Evolutionary conservation across 1,140 invertebrate genomes (phyloP), one percentile per base, ranked within the genome.

Genomic region (Oncopodura yosiiana): DNA sequence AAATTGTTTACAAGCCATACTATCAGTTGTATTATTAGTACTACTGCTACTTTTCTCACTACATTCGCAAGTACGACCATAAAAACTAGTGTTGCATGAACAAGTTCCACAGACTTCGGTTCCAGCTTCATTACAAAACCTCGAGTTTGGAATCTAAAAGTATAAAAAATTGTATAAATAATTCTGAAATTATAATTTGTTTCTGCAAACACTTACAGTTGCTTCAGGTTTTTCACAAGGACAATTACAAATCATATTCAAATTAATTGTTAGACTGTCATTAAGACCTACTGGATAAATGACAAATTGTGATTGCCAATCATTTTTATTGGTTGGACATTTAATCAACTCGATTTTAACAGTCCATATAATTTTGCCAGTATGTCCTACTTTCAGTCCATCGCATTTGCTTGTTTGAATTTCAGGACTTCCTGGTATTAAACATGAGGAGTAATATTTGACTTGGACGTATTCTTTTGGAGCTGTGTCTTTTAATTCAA

Each of bases 241-340:
- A 66, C 91, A 96, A 58, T 88, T 82, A 66, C 92, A 95, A 2
- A 89, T 70, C 76, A 94, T 84, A 65, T 92, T 82, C 52, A 96
- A 67, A 62, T 92, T 81, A 2, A 96, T 78, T 3, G 77, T 75
- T 8, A 96, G 73, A 64, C 78, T 81, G 69, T 95, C 93, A 56
- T 86, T 84, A 38, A 95, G 81, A 58, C 89, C 91, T 16, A 93
- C 87, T 1, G 92, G 91, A 73, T 90, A 91, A 59, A 97, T 94
- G 48, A 81, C 73, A 64, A 94, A 85, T 8, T 71, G 77, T 67
- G 87, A 83, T 26, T 78, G 81, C 81, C 87, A 90, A 60, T 90
- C 81, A 11, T 75, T 75, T 46, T 73, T 77, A 68, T 88, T 79
- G 49, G 76, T 71, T 3, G 80, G 84, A 69, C 85, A 94, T 61